These are phyloP conservation scores for Caenorhabditis remanei DNA, from an alignment of 1,140 invertebrate genomes.

Conservation along the genomic window DNA sequence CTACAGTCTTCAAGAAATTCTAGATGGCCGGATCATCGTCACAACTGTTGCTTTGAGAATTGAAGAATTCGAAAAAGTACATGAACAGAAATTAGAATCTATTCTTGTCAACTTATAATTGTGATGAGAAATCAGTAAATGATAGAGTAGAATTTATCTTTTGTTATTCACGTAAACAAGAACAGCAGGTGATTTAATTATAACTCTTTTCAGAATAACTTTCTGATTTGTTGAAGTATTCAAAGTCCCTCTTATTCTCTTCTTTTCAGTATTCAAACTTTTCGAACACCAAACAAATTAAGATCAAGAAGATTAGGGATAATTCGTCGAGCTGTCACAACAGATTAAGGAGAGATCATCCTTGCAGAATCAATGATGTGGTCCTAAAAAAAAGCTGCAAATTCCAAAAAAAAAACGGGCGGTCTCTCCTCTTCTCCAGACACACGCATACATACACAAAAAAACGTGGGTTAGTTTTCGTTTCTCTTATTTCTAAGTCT, in stretches of 20 bases:
- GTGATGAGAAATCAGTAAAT: not conserved
- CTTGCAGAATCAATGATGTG: constrained; percentile 8
- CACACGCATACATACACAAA: constrained; percentile 29
- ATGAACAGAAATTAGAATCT: no score
- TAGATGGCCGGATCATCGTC: no score
- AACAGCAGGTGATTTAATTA: not conserved
- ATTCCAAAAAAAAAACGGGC: constrained; percentile 44
- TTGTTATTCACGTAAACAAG: not conserved
- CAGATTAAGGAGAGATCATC: not conserved
- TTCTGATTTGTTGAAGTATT: not conserved
- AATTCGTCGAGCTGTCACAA: not conserved
- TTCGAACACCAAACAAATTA: not conserved
- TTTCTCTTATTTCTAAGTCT: constrained; percentile 53
- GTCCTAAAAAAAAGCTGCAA: constrained; percentile 47
- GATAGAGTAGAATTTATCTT: not conserved
- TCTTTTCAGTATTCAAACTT: not conserved
- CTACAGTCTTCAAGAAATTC: no score
- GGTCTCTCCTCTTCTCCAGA: constrained; percentile 4
- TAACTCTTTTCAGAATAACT: not conserved
- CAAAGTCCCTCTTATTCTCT: not conserved
- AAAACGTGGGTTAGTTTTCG: constrained; percentile 56
- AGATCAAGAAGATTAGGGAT: constrained; percentile 1
- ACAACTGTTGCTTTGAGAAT: not conserved
- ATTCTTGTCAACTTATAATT: no score
- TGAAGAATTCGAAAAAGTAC: no score